Percentiles rank a stretch among this genome's conserved stretches.
These are phyloP conservation scores for Lethrus apterus DNA, from an alignment of 1,140 invertebrate species.

Conservation along the genomic window DNA sequence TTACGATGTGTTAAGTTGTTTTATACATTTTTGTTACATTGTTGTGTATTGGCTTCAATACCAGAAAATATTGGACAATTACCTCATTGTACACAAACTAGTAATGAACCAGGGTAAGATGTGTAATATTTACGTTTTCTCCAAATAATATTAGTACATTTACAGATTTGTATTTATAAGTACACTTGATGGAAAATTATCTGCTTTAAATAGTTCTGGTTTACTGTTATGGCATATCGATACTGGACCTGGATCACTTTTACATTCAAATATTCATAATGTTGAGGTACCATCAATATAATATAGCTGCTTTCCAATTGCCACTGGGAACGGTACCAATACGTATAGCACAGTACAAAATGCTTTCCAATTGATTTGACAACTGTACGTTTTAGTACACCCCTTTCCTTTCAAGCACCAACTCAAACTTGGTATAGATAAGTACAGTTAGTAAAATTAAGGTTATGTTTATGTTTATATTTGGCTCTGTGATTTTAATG, in stretches of 20 bases:
- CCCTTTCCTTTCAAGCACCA: too few relatives aligned
- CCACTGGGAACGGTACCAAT: too few relatives aligned
- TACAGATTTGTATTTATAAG: conserved; percentile 72
- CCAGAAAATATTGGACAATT: conserved; percentile 19
- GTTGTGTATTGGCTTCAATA: too few relatives aligned
- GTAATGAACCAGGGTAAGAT: conserved; percentile 19
- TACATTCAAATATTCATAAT: conserved; percentile 78
- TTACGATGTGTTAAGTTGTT: too few relatives aligned
- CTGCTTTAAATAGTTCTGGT: conserved; percentile 70
- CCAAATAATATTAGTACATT: conserved; percentile 17
- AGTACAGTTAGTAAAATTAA: too few relatives aligned
- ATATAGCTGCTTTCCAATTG: too few relatives aligned
- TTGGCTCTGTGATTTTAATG: too few relatives aligned
- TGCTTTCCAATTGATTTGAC: too few relatives aligned
- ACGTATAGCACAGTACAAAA: conserved; percentile 4
- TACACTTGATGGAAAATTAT: conserved; percentile 78
- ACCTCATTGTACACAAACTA: conserved; percentile 21
- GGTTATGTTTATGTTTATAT: too few relatives aligned
- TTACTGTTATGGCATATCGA: conserved; percentile 64
- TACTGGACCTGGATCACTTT: conserved; percentile 62
- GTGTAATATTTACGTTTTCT: neutral
- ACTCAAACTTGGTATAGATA: too few relatives aligned
- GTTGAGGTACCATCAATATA: conserved; percentile 74
- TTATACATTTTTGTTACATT: too few relatives aligned
- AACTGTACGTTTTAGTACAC: too few relatives aligned